Conservation (phyloP, 2,113 vertebrate species). For the Hydrochoerus hydrochaeris region DNA sequence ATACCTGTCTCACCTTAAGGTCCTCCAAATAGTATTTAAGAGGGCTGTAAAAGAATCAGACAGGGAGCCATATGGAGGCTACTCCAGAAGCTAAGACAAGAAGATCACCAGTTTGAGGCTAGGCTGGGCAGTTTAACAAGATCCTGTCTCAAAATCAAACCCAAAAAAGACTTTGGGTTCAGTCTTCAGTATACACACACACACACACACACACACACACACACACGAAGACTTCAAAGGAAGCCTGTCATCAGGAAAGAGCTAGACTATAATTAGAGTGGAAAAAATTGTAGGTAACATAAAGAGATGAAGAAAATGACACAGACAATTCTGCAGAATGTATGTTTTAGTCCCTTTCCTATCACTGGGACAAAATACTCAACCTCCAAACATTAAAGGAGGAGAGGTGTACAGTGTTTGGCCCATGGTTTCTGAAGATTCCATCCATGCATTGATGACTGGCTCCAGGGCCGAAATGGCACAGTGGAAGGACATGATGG, state of each 20-base stretch:
- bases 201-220: neutral
- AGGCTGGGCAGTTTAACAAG: neutral
- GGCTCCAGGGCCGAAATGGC: neutral
- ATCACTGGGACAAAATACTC: neutral
- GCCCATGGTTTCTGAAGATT: neutral
- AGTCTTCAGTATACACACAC: neutral
- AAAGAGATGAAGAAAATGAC: neutral
- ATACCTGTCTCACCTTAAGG: neutral
- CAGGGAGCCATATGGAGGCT: neutral
- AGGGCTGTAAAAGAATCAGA: neutral
- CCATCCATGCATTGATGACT: neutral
- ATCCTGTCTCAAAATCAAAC: neutral
- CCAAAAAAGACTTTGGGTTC: neutral
- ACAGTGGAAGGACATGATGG: neutral
- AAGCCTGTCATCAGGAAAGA: neutral
- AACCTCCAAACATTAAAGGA: neutral
- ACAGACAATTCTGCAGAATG: neutral
- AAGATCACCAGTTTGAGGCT: neutral
- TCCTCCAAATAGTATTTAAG: conserved; percentile 23
- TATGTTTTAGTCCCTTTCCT: neutral
- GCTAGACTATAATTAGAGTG: neutral
- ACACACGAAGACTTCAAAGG: neutral
- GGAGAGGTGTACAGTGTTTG: neutral
- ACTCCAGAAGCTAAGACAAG: neutral
- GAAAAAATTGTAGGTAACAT: neutral